Percentiles rank a stretch among this genome's conserved stretches.
phyloP scores from a whole-genome alignment of 2,797 vertebrate species.

The Chiloscyllium punctatum region DNA sequence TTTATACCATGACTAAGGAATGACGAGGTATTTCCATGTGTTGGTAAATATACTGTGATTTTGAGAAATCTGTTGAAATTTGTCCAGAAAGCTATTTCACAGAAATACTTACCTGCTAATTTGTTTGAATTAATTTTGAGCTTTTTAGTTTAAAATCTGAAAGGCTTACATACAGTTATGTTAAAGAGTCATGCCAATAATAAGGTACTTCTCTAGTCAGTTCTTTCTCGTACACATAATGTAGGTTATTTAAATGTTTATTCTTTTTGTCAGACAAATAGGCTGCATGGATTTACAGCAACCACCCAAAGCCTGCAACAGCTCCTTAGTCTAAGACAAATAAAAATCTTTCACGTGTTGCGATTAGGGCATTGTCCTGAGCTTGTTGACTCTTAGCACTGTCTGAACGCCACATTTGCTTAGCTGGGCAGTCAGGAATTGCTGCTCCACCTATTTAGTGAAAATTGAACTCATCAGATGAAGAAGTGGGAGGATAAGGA shows the following conservation, averaged over 20 bases:
- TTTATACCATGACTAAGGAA: background rate
- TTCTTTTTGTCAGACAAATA: background rate
- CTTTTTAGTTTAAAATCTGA: background rate
- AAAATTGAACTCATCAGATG: background rate
- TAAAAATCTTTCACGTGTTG: background rate
- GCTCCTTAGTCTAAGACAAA: background rate
- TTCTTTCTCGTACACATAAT: background rate
- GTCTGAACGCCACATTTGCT: background rate
- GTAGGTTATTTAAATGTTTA: background rate
- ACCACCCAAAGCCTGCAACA: background rate
- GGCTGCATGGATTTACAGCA: background rate
- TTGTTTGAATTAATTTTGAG: background rate
- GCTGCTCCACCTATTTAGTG: background rate
- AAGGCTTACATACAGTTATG: background rate
- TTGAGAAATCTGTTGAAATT: background rate
- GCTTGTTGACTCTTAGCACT: conserved; percentile 10
- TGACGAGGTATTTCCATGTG: conserved; percentile 5
- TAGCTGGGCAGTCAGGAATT: background rate
- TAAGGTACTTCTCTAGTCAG: conserved; percentile 1
- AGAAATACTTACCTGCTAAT: background rate
- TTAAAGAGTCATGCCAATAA: background rate
- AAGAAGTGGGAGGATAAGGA: background rate
- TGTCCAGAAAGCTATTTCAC: background rate
- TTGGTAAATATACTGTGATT: conserved; percentile 14
- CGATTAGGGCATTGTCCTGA: background rate